Conservation (phyloP, 2,113 vertebrate genomes). For the Paraplagusia blochii region DNA sequence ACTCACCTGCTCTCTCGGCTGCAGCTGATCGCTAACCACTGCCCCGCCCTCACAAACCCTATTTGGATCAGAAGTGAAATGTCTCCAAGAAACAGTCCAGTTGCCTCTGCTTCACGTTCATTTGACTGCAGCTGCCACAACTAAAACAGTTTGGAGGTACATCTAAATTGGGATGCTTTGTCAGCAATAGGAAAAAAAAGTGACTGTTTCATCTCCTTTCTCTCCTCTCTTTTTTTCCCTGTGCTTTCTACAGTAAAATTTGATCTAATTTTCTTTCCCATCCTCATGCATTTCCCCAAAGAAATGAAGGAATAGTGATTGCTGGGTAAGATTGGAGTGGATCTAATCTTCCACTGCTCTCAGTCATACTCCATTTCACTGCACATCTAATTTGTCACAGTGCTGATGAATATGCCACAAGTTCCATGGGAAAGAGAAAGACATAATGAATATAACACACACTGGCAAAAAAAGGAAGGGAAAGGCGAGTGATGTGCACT, state of each 20-base stretch:
- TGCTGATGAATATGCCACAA: conserved; percentile 73
- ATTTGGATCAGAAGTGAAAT: too few relatives aligned
- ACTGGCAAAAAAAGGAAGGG: conserved; percentile 52
- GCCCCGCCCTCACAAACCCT: too few relatives aligned
- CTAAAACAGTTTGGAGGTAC: conserved; percentile 19
- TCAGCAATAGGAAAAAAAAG: conserved; percentile 49
- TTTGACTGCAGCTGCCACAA: too few relatives aligned
- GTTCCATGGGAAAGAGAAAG: conserved; percentile 70
- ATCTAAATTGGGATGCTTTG: conserved; percentile 39
- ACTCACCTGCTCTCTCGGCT: too few relatives aligned
- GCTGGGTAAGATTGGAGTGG: conserved; percentile 70
- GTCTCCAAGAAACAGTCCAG: too few relatives aligned
- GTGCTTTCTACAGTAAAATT: conserved; percentile 61
- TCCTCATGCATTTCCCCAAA: conserved; percentile 73
- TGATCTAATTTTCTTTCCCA: conserved; percentile 66
- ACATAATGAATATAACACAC: conserved; percentile 70
- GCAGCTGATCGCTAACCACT: too few relatives aligned
- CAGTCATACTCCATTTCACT: conserved; percentile 73
- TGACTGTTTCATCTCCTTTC: conserved; percentile 49
- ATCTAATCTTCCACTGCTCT: conserved; percentile 71
- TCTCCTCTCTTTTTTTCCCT: conserved; percentile 40
- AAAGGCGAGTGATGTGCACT: conserved; percentile 46
- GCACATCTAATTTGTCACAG: conserved; percentile 77
- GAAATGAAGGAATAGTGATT: conserved; percentile 72
- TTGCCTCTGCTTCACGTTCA: too few relatives aligned